Percentiles rank a stretch among this genome's conserved stretches.
Conservation (phyloP, 2,888 invertebrate species). For the Toxonevra muliebris region DNA sequence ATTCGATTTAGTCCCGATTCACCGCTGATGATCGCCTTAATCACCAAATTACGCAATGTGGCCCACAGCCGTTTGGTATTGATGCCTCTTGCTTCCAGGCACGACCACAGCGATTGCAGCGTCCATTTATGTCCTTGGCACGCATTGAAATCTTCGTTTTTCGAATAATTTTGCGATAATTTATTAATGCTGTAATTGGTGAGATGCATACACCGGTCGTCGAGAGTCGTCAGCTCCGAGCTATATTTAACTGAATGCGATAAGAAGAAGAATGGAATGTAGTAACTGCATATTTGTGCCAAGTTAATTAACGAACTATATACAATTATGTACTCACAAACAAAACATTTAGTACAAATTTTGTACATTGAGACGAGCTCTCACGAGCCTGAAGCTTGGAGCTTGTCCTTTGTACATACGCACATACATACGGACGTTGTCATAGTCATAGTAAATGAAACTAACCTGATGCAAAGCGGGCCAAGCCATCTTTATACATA, state of each 20-base stretch:
- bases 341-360: not conserved
- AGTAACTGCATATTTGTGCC: too few relatives aligned
- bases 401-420: too few relatives aligned
- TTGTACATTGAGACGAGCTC: too few relatives aligned
- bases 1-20: conserved; percentile 80
- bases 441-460: conserved; percentile 22
- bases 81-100: conserved; percentile 70
- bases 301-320: not conserved
- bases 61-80: conserved; percentile 84
- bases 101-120: conserved; percentile 73
- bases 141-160: conserved; percentile 88
- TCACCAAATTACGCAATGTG: conserved; percentile 86
- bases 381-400: too few relatives aligned
- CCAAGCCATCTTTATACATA: conserved; percentile 94
- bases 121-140: conserved; percentile 97
- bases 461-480: conserved; percentile 91
- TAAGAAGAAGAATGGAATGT: too few relatives aligned
- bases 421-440: too few relatives aligned
- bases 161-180: conserved; percentile 83
- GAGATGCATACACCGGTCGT: conserved; percentile 90
- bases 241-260: conserved; percentile 79
- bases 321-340: not conserved
- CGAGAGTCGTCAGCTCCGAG: conserved; percentile 78
- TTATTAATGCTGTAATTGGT: conserved; percentile 94
- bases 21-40: conserved; percentile 92